phyloP scores from a whole-genome alignment of 2,113 vertebrate genomes.

The Pterocles gutturalis region DNA sequence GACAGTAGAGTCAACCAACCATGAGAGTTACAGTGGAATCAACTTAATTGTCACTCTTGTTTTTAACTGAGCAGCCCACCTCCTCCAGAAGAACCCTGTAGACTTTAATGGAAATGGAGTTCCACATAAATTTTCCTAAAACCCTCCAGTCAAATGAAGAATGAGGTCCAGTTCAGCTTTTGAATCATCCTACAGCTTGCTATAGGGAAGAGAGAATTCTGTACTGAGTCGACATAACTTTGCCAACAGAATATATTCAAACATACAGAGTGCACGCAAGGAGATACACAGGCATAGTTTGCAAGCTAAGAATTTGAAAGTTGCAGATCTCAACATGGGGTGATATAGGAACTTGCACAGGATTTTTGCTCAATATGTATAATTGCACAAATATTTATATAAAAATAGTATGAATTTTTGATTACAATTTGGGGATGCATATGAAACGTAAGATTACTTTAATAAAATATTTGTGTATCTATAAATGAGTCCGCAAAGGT shows the following conservation, averaged over 20 bases:
- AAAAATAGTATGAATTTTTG: not conserved
- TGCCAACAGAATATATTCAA: not conserved
- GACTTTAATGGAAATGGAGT: not conserved
- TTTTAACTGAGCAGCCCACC: not conserved
- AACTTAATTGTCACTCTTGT: constrained; percentile 9
- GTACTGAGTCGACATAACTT: not conserved
- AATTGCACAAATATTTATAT: not conserved
- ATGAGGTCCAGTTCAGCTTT: not conserved
- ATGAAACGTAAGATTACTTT: not conserved
- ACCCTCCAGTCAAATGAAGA: not conserved
- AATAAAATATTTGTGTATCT: not conserved
- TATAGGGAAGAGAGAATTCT: not conserved
- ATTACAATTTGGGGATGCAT: not conserved
- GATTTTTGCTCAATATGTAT: not conserved
- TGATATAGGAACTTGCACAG: not conserved
- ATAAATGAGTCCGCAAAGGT: not conserved
- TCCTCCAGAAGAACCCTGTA: not conserved
- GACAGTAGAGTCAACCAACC: constrained; percentile 25
- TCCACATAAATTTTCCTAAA: not conserved
- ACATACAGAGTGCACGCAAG: not conserved
- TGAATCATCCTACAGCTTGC: not conserved
- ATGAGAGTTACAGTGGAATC: constrained; percentile 20
- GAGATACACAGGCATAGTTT: not conserved
- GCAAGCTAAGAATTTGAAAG: not conserved
- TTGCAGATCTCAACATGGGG: not conserved